Base-by-base conservation (phyloP, 2,888 invertebrate species). In the Eucera pruinosa region DNA sequence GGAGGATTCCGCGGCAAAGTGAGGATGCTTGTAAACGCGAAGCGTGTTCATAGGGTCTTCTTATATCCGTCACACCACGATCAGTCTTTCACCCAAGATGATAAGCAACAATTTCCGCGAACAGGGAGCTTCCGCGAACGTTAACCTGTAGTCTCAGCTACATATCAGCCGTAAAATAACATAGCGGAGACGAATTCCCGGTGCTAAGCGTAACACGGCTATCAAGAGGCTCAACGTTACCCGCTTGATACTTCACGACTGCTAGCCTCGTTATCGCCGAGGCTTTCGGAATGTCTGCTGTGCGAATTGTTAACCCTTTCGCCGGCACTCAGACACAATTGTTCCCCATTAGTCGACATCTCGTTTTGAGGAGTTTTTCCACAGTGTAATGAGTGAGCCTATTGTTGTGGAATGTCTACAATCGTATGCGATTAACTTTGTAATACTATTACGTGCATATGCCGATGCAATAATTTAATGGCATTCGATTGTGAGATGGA, bases 11-110 rank as follows among this genome's bases (percentile, higher is more conserved):
- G 45, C 43, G 79, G 83, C 79, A 87, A 86, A 88, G 88, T 84
- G 83, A 87, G 85, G 82, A 84, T 85, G 83, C 85, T 80, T 85
- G 84, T 85, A 84, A 83, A 85, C 77, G 72, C 58, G 75, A 64
- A 33, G 60, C 64, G 57, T 78, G 74, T 81, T 78, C 70, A 45
- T 47, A 69, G 60, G 67, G 72, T 65, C 72, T 72, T 78, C 75
- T 80, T 82, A 84, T 81, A 78, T 75, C 78, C 73, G 77, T 80
- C 79, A 66, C 54, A 45, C 25, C 60, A n/a, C 72, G 79, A 82
- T 85, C 78, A 67, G 61, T 79, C 68, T 79, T 64, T 54, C 39
- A 18, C 30, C 13, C 25, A 45, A 43, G 60, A 52, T 45, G 20
- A 20, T 18, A 20, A 15, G 7, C 48, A 70, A 82, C 68, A 55